These are phyloP conservation scores for Osedax frankpressi DNA, from an alignment of 2,888 invertebrate species.

Conservation along the genomic window DNA sequence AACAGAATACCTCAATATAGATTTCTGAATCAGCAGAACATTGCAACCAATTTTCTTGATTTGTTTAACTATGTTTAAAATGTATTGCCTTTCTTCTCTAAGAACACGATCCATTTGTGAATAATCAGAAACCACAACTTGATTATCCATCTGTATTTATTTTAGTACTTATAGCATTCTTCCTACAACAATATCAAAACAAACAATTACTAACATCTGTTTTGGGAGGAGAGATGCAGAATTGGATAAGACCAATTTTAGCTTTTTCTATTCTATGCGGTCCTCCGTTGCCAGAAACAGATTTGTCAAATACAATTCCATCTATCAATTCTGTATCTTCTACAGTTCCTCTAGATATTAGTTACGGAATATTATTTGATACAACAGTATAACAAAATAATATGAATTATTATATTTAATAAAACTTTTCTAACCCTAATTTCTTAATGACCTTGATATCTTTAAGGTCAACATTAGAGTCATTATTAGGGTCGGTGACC, in stretches of 20 bases:
- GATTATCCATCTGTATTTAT: constrained; percentile 46
- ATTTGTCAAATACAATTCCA: constrained; percentile 86
- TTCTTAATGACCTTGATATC: constrained; percentile 95
- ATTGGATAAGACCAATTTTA: constrained; percentile 94
- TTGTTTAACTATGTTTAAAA: constrained; percentile 93
- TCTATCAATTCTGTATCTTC: constrained; percentile 91
- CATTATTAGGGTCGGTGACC: constrained; percentile 60
- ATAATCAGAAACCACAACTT: constrained; percentile 80
- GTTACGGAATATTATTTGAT: too few relatives aligned
- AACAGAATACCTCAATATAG: constrained; percentile 57
- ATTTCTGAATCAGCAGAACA: constrained; percentile 78
- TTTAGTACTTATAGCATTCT: not conserved
- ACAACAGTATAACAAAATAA: too few relatives aligned
- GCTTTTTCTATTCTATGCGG: constrained; percentile 89
- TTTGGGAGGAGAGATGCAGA: constrained; percentile 97
- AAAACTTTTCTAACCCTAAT: constrained; percentile 64
- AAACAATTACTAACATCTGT: constrained; percentile 57
- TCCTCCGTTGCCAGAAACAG: constrained; percentile 70
- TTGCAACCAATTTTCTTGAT: constrained; percentile 97
- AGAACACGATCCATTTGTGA: constrained; percentile 98
- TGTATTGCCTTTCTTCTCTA: constrained; percentile 91
- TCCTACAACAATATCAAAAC: not conserved
- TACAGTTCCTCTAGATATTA: constrained; percentile 68
- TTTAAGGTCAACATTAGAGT: constrained; percentile 66
- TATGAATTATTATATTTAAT: too few relatives aligned